Evolutionary conservation across 2,797 vertebrate genomes (phyloP).

Genomic region (Limnodromus scolopaceus): DNA sequence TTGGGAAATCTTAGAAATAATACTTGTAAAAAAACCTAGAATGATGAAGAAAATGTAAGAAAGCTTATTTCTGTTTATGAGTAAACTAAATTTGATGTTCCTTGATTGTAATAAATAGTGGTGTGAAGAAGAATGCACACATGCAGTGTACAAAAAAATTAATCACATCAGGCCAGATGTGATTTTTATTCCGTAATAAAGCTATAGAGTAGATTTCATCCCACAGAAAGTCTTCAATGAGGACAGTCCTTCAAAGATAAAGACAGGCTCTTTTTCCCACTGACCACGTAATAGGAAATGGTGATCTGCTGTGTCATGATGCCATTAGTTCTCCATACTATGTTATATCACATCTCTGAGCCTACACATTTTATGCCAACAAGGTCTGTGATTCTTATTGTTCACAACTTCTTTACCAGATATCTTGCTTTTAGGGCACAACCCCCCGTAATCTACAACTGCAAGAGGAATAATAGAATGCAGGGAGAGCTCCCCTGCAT

Average conservation of each 20-base stretch:
- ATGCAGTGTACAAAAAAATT: neutral
- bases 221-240: neutral
- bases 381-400: neutral
- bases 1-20: neutral
- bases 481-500: neutral
- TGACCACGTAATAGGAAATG: fast-evolving
- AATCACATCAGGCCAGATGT: neutral
- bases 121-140: neutral
- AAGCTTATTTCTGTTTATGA: neutral
- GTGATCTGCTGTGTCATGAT: neutral
- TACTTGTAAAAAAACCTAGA: neutral
- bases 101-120: neutral
- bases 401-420: neutral
- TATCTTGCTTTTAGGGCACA: neutral
- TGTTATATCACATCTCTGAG: neutral
- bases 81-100: neutral
- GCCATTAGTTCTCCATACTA: neutral
- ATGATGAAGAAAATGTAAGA: neutral
- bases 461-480: neutral
- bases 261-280: neutral
- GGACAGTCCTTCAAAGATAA: neutral
- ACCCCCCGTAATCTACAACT: neutral
- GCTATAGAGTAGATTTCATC: neutral
- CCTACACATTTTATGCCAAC: neutral
- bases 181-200: neutral